These are phyloP conservation scores for Pteropus alecto DNA, from an alignment of 2,113 vertebrate genomes.

Conservation along the genomic window DNA sequence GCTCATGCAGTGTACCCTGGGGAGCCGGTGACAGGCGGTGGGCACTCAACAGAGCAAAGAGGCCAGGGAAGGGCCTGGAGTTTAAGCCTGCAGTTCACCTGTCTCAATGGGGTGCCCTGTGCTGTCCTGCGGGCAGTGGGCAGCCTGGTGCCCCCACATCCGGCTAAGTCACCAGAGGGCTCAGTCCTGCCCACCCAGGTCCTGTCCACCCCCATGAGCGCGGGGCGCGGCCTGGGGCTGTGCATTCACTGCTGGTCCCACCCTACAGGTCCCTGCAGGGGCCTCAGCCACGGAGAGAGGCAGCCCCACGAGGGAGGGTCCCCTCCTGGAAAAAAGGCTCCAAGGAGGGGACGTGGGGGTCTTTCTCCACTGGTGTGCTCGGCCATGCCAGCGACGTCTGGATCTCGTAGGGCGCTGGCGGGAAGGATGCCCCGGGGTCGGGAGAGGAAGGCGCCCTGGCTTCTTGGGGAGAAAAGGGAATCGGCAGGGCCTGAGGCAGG, in stretches of 20 bases:
- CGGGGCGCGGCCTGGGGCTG: not conserved
- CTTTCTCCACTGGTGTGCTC: accelerated
- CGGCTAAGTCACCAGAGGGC: not conserved
- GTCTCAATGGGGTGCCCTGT: not conserved
- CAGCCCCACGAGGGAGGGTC: accelerated
- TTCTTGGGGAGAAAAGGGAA: not conserved
- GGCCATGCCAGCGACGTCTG: not conserved
- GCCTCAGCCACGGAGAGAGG: too few relatives aligned
- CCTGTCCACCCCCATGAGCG: not conserved
- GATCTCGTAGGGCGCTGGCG: not conserved
- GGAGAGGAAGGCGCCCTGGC: not conserved
- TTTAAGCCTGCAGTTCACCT: not conserved
- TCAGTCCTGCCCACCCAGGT: not conserved
- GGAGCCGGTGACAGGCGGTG: not conserved
- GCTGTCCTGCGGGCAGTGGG: not conserved
- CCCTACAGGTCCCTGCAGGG: not conserved
- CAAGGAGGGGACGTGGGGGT: not conserved
- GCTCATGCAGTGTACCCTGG: not conserved
- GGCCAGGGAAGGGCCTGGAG: not conserved
- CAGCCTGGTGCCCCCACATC: not conserved
- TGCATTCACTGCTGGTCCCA: too few relatives aligned
- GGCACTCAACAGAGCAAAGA: too few relatives aligned
- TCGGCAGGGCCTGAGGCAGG: not conserved
- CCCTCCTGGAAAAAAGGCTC: not conserved
- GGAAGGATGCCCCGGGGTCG: not conserved